A percentile compares a stretch with the other conserved stretches of the same genome.
Conservation (phyloP, 2,797 vertebrate genomes). For the Mallotus villosus region DNA sequence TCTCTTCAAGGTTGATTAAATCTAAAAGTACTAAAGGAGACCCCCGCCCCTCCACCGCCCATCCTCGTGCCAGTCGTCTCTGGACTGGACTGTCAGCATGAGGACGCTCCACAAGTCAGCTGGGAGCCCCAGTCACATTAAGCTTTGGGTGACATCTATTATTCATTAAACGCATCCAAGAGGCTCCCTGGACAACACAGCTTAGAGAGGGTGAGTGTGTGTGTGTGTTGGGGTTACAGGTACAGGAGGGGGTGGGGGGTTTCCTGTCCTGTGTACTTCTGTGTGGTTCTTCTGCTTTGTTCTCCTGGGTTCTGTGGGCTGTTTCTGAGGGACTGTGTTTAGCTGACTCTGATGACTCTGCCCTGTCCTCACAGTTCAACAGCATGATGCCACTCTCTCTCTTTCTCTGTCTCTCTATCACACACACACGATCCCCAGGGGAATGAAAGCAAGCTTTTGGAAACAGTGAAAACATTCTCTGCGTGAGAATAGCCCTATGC, state of each 20-base stretch:
- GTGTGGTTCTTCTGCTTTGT: too few relatives aligned
- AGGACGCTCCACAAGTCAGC: background rate
- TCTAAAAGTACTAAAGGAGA: background rate
- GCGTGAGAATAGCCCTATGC: background rate
- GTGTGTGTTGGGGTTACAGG: too few relatives aligned
- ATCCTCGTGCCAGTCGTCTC: background rate
- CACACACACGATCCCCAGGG: background rate
- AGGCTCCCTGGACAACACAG: too few relatives aligned
- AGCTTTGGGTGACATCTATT: conserved; percentile 30
- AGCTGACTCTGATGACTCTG: background rate
- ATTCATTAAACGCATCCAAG: conserved; percentile 29
- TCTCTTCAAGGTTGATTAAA: too few relatives aligned
- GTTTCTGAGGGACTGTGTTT: background rate
- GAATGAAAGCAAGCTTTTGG: conserved; percentile 5
- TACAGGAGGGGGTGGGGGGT: too few relatives aligned
- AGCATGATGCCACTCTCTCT: background rate
- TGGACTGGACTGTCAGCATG: background rate
- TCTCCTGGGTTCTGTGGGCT: background rate
- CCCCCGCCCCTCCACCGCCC: background rate
- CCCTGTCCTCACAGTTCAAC: background rate
- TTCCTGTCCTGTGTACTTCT: background rate
- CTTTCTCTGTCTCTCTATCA: too few relatives aligned
- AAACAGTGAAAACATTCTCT: conserved; percentile 4
- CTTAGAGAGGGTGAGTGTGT: too few relatives aligned
- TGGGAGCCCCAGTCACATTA: conserved; percentile 34